A percentile compares a stretch with the other conserved stretches of the same genome.
Evolutionary conservation across 2,888 invertebrate genomes (phyloP).

Genomic region (Nysson spinosus): DNA sequence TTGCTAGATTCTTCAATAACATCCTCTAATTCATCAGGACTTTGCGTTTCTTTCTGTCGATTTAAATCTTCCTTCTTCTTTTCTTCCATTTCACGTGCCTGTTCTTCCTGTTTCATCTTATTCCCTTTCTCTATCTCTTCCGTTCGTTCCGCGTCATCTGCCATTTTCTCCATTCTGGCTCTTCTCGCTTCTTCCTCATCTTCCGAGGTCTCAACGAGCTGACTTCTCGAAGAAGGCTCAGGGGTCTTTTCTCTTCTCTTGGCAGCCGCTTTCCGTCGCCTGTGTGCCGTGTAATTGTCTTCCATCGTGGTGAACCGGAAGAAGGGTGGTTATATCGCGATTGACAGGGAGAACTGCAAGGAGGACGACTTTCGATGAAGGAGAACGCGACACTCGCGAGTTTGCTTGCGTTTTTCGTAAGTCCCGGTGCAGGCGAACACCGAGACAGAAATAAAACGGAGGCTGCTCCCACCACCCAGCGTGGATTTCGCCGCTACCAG

Average conservation of each 20-base stretch:
- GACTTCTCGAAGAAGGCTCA: constrained; percentile 60
- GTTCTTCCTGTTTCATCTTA: constrained; percentile 64
- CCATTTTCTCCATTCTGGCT: constrained; percentile 71
- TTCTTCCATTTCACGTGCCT: constrained; percentile 16
- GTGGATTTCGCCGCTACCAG: constrained; percentile 31
- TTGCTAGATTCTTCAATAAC: background rate
- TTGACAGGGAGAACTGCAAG: constrained; percentile 1
- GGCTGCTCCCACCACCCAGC: constrained; percentile 68
- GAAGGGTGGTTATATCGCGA: background rate
- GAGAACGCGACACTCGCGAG: constrained; percentile 19
- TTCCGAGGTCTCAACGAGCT: constrained; percentile 57
- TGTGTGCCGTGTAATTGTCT: constrained; percentile 74
- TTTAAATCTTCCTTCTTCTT: constrained; percentile 6
- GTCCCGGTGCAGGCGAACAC: constrained; percentile 40
- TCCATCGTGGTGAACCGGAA: constrained; percentile 61
- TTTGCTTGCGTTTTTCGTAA: constrained; percentile 15
- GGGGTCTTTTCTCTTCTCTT: constrained; percentile 72
- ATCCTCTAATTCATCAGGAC: background rate
- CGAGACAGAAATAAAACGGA: constrained; percentile 73
- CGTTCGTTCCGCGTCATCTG: constrained; percentile 70
- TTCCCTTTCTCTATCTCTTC: constrained; percentile 60
- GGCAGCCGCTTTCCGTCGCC: constrained; percentile 71
- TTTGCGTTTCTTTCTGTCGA: background rate
- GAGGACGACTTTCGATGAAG: background rate
- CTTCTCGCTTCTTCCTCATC: constrained; percentile 67